phyloP scores from a whole-genome alignment of 2,888 invertebrate genomes.

The Leistus spinibarbis region DNA sequence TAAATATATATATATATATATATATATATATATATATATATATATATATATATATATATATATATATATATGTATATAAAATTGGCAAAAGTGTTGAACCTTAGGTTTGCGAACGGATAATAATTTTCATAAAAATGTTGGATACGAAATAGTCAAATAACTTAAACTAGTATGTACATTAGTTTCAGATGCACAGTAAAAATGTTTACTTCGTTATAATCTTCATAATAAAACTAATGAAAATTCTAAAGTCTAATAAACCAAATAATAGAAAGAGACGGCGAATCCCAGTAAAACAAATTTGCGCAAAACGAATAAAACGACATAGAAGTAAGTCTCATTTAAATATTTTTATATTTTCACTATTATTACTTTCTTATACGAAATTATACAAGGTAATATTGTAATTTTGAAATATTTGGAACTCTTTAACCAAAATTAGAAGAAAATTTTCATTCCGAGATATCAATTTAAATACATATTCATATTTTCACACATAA shows the following conservation, averaged over 20 bases:
- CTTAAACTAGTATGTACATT: not conserved
- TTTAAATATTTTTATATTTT: not conserved
- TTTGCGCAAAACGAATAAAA: conserved; percentile 11
- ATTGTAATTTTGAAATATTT: too few relatives aligned
- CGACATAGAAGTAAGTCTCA: conserved; percentile 28
- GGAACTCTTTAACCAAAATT: too few relatives aligned
- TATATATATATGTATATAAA: too few relatives aligned
- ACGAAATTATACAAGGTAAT: too few relatives aligned
- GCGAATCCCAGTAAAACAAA: not conserved
- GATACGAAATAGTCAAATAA: not conserved
- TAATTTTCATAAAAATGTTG: not conserved
- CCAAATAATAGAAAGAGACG: conserved; percentile 1
- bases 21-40: too few relatives aligned
- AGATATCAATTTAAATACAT: too few relatives aligned
- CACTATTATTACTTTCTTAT: too few relatives aligned
- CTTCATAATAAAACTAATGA: conserved; percentile 27
- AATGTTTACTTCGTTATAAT: conserved; percentile 25
- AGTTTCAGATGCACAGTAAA: conserved; percentile 3
- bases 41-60: not conserved
- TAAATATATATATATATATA: too few relatives aligned
- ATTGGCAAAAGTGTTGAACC: too few relatives aligned
- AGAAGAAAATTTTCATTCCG: too few relatives aligned
- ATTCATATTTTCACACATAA: too few relatives aligned
- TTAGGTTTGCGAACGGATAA: too few relatives aligned
- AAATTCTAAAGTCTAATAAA: conserved; percentile 12